A percentile compares a stretch with the other conserved stretches of the same genome.
Evolutionary conservation across 1,140 invertebrate species (phyloP).

Genomic region (Hypothenemus hampei): DNA sequence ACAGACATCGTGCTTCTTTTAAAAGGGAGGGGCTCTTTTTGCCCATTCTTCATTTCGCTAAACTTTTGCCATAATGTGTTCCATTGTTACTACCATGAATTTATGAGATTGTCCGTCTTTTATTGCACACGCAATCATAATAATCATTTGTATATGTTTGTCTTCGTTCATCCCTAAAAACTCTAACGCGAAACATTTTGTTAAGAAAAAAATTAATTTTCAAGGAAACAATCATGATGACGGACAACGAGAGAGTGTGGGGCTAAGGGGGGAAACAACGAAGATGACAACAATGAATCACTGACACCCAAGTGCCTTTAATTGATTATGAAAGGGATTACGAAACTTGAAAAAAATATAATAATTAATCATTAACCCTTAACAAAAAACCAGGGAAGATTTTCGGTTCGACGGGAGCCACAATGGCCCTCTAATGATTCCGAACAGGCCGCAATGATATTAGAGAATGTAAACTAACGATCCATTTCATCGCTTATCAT

Average conservation of each 20-base stretch:
- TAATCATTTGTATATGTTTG: too few relatives aligned
- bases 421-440: constrained; percentile 42
- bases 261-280: too few relatives aligned
- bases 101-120: constrained; percentile 31
- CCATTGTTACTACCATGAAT: constrained; percentile 29
- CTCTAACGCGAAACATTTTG: too few relatives aligned
- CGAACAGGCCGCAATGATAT: constrained; percentile 39
- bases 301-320: constrained; percentile 31
- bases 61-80: constrained; percentile 34
- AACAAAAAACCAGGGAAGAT: constrained; percentile 31
- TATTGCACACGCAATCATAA: too few relatives aligned
- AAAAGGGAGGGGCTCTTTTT: too few relatives aligned
- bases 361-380: constrained; percentile 44
- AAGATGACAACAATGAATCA: too few relatives aligned
- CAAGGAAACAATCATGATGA: too few relatives aligned
- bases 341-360: constrained; percentile 37
- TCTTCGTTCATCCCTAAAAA: too few relatives aligned
- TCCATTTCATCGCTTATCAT: constrained; percentile 40
- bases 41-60: constrained; percentile 28
- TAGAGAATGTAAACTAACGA: constrained; percentile 41
- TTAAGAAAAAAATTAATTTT: too few relatives aligned
- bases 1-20: constrained; percentile 36
- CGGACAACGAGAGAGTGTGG: too few relatives aligned
- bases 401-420: constrained; percentile 25
- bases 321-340: constrained; percentile 43